These are phyloP conservation scores for Bos indicus DNA, from an alignment of 2,113 vertebrate genomes.

Conservation along the genomic window DNA sequence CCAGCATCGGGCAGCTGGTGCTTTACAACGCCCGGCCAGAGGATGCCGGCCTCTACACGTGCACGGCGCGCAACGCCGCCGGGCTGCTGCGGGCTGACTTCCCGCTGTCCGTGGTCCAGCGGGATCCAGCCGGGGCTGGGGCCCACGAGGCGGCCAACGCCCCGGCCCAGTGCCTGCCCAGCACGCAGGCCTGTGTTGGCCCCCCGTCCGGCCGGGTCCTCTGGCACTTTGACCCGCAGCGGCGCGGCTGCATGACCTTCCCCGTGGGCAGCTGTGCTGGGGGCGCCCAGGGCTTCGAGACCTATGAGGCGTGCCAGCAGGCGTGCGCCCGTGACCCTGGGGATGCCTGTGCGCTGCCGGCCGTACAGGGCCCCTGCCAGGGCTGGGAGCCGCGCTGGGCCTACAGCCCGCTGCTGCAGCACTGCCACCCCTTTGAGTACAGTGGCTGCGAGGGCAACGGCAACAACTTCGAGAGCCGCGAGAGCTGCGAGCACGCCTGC, in stretches of 20 bases:
- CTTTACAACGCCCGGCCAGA: constrained; percentile 93
- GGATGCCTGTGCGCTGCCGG: constrained; percentile 88
- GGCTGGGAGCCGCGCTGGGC: constrained; percentile 93
- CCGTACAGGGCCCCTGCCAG: constrained; percentile 94
- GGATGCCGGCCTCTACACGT: constrained; percentile 95
- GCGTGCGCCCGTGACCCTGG: constrained; percentile 85
- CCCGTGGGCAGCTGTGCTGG: constrained; percentile 81
- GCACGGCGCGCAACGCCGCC: constrained; percentile 88
- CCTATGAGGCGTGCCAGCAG: constrained; percentile 90
- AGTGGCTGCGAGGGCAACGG: constrained; percentile 94
- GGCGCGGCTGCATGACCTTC: constrained; percentile 89
- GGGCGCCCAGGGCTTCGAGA: constrained; percentile 88
- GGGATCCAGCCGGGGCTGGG: constrained; percentile 75
- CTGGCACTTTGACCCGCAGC: constrained; percentile 90
- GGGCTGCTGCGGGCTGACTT: constrained; percentile 92
- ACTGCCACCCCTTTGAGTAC: constrained; percentile 92
- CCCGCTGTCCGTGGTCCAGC: constrained; percentile 89
- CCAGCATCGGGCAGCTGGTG: constrained; percentile 96
- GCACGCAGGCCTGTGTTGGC: constrained; percentile 82
- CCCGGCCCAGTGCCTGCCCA: constrained; percentile 83
- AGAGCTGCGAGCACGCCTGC: constrained; percentile 91
- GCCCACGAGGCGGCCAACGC: constrained; percentile 10
- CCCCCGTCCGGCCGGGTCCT: constrained; percentile 81
- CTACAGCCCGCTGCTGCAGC: constrained; percentile 89
- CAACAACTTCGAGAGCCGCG: constrained; percentile 92